Conservation (phyloP, 23 tunicate genomes). For the Clavelina lepadiformis region DNA sequence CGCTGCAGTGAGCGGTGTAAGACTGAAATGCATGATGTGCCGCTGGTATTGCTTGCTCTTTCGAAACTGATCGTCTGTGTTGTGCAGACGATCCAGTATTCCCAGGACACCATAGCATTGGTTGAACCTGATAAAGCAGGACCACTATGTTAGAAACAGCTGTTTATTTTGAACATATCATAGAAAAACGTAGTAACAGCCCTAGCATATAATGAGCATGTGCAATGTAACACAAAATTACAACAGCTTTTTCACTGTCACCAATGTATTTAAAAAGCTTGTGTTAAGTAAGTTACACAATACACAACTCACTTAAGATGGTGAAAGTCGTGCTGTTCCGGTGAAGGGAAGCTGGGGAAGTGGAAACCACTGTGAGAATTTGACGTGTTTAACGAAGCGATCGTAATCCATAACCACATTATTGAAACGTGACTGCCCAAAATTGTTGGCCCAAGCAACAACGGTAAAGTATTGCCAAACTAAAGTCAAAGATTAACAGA, state of each 20-base stretch:
- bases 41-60: constrained; percentile 64
- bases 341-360: constrained; percentile 75
- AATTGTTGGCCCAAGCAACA: constrained; percentile 50
- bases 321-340: constrained; percentile 76
- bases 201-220: too few relatives aligned
- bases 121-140: constrained; percentile 80
- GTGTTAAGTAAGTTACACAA: too few relatives aligned
- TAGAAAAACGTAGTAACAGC: too few relatives aligned
- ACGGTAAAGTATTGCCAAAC: constrained; percentile 57
- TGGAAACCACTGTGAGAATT: constrained; percentile 82
- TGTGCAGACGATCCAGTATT: constrained; percentile 69
- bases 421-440: constrained; percentile 58
- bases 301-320: constrained; percentile 63
- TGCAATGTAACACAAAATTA: too few relatives aligned
- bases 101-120: constrained; percentile 84
- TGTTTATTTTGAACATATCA: too few relatives aligned
- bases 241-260: background rate
- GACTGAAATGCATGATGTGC: constrained; percentile 69
- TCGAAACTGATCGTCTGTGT: constrained; percentile 58
- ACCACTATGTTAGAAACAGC: too few relatives aligned
- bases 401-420: constrained; percentile 41
- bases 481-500: too few relatives aligned
- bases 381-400: constrained; percentile 54
- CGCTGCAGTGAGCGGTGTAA: constrained; percentile 36
- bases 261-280: too few relatives aligned